Conservation (phyloP, 2,797 vertebrate genomes). For the Rhabdomys pumilio region DNA sequence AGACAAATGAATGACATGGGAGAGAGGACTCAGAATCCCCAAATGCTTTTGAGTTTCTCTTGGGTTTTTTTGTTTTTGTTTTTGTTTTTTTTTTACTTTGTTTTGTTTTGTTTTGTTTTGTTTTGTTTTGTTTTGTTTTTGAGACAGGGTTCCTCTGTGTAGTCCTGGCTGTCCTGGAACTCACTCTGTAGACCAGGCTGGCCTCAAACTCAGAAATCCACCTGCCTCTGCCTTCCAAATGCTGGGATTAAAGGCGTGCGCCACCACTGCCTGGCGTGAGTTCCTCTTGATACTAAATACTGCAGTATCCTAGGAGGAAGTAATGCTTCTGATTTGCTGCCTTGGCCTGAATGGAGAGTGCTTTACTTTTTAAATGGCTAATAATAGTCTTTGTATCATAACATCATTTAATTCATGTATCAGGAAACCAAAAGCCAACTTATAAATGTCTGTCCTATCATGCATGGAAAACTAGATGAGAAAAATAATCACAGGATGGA, state of each 20-base stretch:
- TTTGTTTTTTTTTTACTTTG: too few relatives aligned
- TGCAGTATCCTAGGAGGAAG: background rate
- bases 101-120: too few relatives aligned
- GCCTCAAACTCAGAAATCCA: too few relatives aligned
- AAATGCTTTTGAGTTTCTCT: background rate
- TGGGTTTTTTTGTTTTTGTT: background rate
- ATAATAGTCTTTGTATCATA: background rate
- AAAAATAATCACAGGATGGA: background rate
- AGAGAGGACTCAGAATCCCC: background rate
- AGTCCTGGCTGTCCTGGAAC: too few relatives aligned
- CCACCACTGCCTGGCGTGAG: background rate
- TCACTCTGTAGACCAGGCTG: too few relatives aligned
- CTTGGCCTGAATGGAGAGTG: background rate
- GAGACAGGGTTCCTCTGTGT: too few relatives aligned
- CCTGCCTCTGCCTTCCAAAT: too few relatives aligned
- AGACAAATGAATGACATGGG: background rate
- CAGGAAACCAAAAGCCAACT: constrained; percentile 12
- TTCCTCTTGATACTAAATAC: constrained; percentile 16
- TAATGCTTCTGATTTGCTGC: background rate
- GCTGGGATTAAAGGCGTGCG: too few relatives aligned
- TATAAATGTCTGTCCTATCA: background rate
- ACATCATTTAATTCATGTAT: background rate
- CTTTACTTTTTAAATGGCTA: background rate
- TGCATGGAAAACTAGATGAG: background rate
- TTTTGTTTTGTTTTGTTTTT: too few relatives aligned